Evolutionary conservation across 2,888 invertebrate species (phyloP), one percentile per base, ranked within the genome.

Genomic region (Deilephila porcellus): DNA sequence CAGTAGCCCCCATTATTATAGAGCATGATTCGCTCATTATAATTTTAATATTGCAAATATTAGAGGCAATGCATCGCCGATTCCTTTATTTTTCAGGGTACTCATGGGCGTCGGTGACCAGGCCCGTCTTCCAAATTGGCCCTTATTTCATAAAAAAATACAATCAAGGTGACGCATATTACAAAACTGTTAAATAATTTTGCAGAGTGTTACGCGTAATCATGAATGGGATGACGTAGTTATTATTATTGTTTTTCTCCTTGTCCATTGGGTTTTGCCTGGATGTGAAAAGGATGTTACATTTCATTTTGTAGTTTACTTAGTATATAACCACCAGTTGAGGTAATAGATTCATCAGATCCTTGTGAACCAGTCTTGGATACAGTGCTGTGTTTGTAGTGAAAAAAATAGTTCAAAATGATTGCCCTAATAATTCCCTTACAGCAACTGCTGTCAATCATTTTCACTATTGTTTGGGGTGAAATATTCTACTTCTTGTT

Each of bases 401-500:
- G 34, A 29, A 25, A 64, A 56, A 64, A 20, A 37, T 8, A 8
- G 20, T 25, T 53, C 14, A 63, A 71, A 59, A 73, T 73, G 73
- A 71, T 71, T 45, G 29, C 71, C 3, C 37, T 73, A 73, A 70
- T 73, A 25, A 73, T 73, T 37, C 29, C 71, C 25, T 25, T 73
- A 8, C 71, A 73, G 25, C 60, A 71, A 71, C 25, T 73, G 8
- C 34, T 73, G n/a, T 70, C 62, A 34, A 60, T 73, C 37, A 62
- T 71, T 62, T 73, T 73, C 53, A 73, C 73, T 6, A 45, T 74
- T 37, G 74, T 70, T 45, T 60, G 59, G 29, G 56, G 67, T 70
- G 71, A 74, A 17, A 71, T 72, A 71, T 34, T 71, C 59, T 74
- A 74, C 32, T 67, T 71, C 45, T 37, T 71, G 11, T 67, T n/a